Evolutionary conservation across 2,797 vertebrate species (phyloP).

Genomic region (Odontamblyopus lacepedii): DNA sequence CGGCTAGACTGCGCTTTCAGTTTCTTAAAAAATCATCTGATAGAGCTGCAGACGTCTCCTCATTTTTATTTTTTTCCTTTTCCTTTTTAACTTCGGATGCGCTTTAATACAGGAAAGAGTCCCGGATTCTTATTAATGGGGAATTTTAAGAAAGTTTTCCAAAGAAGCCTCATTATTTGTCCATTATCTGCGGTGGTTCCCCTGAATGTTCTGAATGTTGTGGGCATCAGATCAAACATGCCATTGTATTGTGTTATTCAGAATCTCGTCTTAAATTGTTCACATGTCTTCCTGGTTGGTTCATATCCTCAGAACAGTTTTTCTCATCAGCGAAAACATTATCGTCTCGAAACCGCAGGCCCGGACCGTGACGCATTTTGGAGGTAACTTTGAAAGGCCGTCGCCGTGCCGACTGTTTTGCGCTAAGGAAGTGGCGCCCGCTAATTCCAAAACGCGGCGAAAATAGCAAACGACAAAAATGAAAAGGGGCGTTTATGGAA

Average conservation of each 20-base stretch:
- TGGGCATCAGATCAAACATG: conserved; percentile 74
- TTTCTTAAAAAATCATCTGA: no score
- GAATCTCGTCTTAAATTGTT: conserved; percentile 32
- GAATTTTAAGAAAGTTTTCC: not conserved
- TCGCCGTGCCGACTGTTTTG: conserved; percentile 44
- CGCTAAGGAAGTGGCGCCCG: conserved; percentile 25
- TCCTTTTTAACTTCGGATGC: no score
- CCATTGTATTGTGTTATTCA: conserved; percentile 61
- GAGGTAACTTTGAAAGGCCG: conserved; percentile 31
- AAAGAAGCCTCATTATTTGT: not conserved
- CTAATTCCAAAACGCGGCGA: not conserved
- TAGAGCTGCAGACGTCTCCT: no score
- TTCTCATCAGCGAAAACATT: conserved; percentile 62
- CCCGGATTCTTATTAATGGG: no score
- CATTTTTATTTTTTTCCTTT: no score
- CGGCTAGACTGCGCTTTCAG: no score
- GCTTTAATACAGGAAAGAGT: no score
- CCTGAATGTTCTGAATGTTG: conserved; percentile 9
- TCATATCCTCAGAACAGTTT: conserved; percentile 53
- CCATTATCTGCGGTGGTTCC: not conserved
- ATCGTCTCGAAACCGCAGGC: conserved; percentile 9
- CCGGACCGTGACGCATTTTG: conserved; percentile 41
- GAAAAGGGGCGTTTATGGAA: conserved; percentile 51
- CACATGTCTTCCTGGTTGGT: conserved; percentile 35
- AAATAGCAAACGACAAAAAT: conserved; percentile 1